Evolutionary conservation across 2,113 vertebrate species (phyloP).

Genomic region (Camelus dromedarius): DNA sequence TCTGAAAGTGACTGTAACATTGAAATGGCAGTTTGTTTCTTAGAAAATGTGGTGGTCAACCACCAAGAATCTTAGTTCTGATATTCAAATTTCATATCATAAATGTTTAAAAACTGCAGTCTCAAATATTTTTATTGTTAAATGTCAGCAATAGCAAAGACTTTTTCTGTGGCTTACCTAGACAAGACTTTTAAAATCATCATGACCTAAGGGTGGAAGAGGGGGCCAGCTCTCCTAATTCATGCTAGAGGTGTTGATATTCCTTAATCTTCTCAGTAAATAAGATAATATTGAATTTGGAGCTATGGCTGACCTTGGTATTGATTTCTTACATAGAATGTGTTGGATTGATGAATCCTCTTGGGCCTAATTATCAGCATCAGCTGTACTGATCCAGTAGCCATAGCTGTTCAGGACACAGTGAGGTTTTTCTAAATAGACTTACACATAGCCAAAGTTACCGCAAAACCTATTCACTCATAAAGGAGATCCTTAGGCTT

Average conservation of each 20-base stretch:
- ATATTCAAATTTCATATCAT: slow-evolving; percentile 12
- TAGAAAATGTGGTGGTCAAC: neutral
- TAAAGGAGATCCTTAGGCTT: neutral
- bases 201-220: neutral
- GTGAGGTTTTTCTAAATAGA: neutral
- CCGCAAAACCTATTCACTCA: neutral
- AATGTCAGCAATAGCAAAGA: slow-evolving; percentile 10
- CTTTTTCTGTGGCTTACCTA: neutral
- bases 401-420: neutral
- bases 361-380: neutral
- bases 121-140: slow-evolving; percentile 22
- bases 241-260: neutral
- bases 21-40: neutral
- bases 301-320: neutral
- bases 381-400: neutral
- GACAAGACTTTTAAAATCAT: slow-evolving; percentile 10
- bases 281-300: slow-evolving; percentile 29
- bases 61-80: neutral
- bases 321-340: slow-evolving; percentile 43
- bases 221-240: neutral
- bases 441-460: slow-evolving; percentile 33
- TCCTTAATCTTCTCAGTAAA: neutral
- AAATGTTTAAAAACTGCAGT: neutral
- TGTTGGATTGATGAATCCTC: slow-evolving; percentile 24
- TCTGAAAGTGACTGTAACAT: slow-evolving; percentile 11